These are phyloP conservation scores for Abrostola tripartita DNA, from an alignment of 2,888 invertebrate species.

Conservation along the genomic window DNA sequence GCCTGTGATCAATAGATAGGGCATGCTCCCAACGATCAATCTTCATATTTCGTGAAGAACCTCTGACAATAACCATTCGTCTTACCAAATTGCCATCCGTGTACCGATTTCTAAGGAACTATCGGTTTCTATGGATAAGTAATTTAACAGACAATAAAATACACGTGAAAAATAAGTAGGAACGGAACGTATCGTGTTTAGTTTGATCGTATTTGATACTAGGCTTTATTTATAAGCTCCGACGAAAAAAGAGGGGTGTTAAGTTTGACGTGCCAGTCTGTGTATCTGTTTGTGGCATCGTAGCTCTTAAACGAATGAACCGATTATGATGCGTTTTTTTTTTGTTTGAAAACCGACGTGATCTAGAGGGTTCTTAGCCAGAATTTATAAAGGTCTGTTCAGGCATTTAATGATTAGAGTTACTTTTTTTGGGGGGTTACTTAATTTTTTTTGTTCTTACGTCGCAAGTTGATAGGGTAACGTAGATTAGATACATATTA, in stretches of 20 bases:
- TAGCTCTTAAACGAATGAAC: too few species aligned
- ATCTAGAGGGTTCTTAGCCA: too few species aligned
- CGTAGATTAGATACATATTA: too few species aligned
- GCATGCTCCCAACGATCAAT: constrained; percentile 70
- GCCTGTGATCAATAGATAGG: constrained; percentile 61
- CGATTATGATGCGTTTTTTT: too few species aligned
- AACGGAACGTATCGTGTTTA: not conserved
- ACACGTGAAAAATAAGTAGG: constrained; percentile 27
- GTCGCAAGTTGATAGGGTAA: too few species aligned
- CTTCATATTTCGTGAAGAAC: constrained; percentile 79
- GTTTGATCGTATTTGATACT: not conserved
- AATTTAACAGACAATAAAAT: constrained; percentile 53
- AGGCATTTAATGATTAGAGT: too few species aligned
- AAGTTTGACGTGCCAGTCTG: too few species aligned
- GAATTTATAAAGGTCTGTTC: too few species aligned
- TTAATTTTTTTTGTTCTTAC: too few species aligned
- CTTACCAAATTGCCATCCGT: constrained; percentile 76
- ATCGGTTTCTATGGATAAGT: constrained; percentile 33
- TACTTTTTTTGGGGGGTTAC: too few species aligned
- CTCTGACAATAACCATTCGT: constrained; percentile 77
- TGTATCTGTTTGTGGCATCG: too few species aligned
- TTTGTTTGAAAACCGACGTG: too few species aligned
- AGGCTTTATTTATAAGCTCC: not conserved
- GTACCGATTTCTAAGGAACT: constrained; percentile 62
- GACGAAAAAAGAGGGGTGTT: not conserved